Conservation (phyloP, 2,797 vertebrate genomes). For the Sciurus carolinensis region DNA sequence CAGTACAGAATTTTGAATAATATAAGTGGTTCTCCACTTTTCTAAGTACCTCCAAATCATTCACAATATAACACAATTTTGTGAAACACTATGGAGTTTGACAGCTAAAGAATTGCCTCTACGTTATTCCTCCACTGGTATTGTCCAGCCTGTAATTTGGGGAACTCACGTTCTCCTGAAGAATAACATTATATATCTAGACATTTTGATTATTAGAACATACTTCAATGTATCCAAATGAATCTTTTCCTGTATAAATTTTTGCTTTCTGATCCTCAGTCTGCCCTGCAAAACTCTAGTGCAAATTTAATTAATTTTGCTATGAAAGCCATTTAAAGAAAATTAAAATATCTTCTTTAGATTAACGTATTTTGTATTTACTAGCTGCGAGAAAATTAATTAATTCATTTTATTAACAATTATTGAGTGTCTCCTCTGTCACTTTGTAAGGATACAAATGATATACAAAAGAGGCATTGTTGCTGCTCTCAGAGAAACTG, state of each 20-base stretch:
- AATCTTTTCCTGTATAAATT: neutral
- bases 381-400: neutral
- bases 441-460: neutral
- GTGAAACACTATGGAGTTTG: neutral
- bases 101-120: accelerated
- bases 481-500: neutral
- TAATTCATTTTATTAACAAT: neutral
- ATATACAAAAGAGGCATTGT: neutral
- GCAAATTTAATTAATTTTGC: neutral
- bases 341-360: neutral
- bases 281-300: neutral
- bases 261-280: neutral
- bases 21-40: neutral
- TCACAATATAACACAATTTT: neutral
- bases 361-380: neutral
- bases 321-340: neutral
- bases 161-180: accelerated
- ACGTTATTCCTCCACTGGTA: accelerated
- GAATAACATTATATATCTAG: accelerated
- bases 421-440: neutral
- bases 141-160: neutral
- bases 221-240: neutral
- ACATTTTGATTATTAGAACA: neutral
- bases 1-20: neutral
- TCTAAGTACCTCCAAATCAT: neutral